Base-by-base conservation (phyloP, 2,888 invertebrate genomes). In the Chamaedrilus cognettii region DNA sequence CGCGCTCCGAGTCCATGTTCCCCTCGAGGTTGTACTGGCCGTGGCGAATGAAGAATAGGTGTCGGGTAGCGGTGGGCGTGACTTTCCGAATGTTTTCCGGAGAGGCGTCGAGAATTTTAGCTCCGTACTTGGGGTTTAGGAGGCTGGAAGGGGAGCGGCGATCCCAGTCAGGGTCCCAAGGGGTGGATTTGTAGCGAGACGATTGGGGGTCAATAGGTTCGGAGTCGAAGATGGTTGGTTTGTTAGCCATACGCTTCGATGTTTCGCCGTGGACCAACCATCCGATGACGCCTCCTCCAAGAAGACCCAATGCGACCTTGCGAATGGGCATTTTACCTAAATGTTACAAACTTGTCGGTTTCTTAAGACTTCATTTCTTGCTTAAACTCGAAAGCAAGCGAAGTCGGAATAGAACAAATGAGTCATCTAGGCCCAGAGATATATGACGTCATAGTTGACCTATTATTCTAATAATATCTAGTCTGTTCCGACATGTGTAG, bases 21-120 rank as follows among this genome's bases (percentile, higher is more conserved):
- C 92, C 94, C 11, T 88, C 86, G 51, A 90, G 84, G 77, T 94
- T 88, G 81, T 98, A 99, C 83, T 98, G 97, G 0, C 98, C 99
- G 83, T 99, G 98, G 51, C 98, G 57, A 31, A 75, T 73, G 1
- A 75, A 64, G 26, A 71, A 60, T 28, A 75, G 57, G 58, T 75
- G 69, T 26, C 75, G 55, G 3, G 66, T 61, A 26, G 68, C 71
- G 2, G 72, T 77, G 3, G 75, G 76, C 49, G 77, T 52, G 7
- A 7, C 15, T 23, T 52, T 52, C 26, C 26, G 74, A 61, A 76
- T 73, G 23, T 75, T 72, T 35, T 73, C 72, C n/a, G 68, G 64
- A 30, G 72, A 70, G 30, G 72, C 72, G 31, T 60, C 67, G n/a
- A n/a, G n/a, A n/a, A n/a, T n/a, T n/a, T n/a, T n/a, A n/a, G n/a